Conservation (phyloP, 2,797 vertebrate species). For the Leucoraja ocellata region DNA sequence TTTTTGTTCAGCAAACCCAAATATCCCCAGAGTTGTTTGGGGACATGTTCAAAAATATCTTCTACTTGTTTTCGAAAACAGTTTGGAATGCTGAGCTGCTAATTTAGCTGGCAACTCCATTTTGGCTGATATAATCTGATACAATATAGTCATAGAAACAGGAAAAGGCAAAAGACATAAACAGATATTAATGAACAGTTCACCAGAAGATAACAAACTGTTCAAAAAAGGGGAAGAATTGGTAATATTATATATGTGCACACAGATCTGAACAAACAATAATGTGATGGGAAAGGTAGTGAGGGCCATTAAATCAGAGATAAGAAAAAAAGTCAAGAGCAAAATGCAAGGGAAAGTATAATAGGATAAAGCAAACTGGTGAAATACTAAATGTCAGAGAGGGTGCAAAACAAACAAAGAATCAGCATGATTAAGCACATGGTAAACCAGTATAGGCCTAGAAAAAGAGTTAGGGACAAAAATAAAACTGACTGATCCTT, state of each 20-base stretch:
- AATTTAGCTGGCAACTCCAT: no score
- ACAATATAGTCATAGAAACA: not conserved
- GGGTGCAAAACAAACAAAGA: not conserved
- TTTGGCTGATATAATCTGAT: no score
- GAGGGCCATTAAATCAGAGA: not conserved
- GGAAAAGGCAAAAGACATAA: not conserved
- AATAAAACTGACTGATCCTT: not conserved
- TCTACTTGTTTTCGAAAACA: no score
- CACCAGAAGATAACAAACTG: not conserved
- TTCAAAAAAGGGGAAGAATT: not conserved
- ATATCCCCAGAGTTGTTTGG: no score
- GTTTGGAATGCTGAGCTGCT: no score
- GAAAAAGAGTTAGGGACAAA: not conserved
- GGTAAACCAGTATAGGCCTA: not conserved
- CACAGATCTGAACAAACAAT: not conserved
- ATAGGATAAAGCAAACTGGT: not conserved
- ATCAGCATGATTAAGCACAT: not conserved
- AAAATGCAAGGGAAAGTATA: not conserved
- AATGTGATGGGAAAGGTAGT: not conserved
- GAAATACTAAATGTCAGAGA: not conserved
- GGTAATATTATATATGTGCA: not conserved
- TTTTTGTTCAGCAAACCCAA: no score
- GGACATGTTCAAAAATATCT: no score
- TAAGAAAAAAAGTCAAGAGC: not conserved
- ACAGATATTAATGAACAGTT: not conserved